These are phyloP conservation scores for Scotopteryx bipunctaria DNA, from an alignment of 2,888 invertebrate species.

Conservation along the genomic window DNA sequence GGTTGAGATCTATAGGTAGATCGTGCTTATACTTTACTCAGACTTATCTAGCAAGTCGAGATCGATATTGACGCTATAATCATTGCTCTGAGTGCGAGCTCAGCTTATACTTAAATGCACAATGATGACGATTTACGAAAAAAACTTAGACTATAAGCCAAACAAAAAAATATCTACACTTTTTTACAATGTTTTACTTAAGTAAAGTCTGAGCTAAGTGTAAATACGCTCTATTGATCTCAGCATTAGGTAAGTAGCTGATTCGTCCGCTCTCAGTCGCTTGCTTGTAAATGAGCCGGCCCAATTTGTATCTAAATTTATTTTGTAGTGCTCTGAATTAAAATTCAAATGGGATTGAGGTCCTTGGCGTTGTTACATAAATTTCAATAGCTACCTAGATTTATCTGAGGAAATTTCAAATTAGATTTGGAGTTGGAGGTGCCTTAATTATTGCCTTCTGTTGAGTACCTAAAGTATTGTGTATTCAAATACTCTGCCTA, in stretches of 20 bases:
- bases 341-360: conserved; percentile 47
- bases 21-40: too few relatives aligned
- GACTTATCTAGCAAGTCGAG: too few relatives aligned
- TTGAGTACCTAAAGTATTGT: conserved; percentile 15
- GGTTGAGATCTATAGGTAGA: too few relatives aligned
- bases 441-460: conserved; percentile 18
- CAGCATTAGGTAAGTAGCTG: conserved; percentile 33
- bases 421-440: conserved; percentile 21
- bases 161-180: too few relatives aligned
- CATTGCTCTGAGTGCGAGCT: too few relatives aligned
- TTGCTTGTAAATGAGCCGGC: conserved; percentile 40
- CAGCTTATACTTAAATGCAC: too few relatives aligned
- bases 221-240: background rate
- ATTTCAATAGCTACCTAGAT: conserved; percentile 42
- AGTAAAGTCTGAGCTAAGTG: background rate
- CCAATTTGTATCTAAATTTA: conserved; percentile 55
- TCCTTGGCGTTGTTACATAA: conserved; percentile 39
- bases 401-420: conserved; percentile 28
- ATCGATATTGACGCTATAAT: too few relatives aligned
- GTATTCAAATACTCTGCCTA: conserved; percentile 15
- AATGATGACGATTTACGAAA: too few relatives aligned
- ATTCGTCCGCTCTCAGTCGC: conserved; percentile 34
- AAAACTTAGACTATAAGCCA: too few relatives aligned
- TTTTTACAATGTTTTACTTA: too few relatives aligned
- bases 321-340: conserved; percentile 45